These are phyloP conservation scores for Eupsilia transversa DNA, from an alignment of 2,888 invertebrate species.

Conservation along the genomic window DNA sequence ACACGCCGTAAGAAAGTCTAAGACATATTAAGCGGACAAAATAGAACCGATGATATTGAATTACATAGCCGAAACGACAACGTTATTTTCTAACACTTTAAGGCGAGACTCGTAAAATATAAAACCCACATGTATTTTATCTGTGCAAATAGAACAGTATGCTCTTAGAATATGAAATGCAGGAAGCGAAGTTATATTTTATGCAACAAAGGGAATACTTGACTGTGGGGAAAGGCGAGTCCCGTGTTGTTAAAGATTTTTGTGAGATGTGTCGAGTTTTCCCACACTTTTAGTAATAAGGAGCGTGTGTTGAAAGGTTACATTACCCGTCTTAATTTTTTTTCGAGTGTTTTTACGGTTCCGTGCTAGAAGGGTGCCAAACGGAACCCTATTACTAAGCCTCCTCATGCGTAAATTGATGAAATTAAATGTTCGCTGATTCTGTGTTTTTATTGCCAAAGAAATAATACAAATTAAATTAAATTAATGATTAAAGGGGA, in stretches of 20 bases:
- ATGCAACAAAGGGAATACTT: constrained; percentile 58
- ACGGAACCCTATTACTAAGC: too few relatives aligned
- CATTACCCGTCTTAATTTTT: not conserved
- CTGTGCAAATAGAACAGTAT: constrained; percentile 48
- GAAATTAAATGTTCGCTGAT: too few relatives aligned
- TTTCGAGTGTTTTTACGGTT: too few relatives aligned
- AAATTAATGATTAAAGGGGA: too few relatives aligned
- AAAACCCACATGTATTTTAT: constrained; percentile 60
- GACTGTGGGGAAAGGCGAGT: constrained; percentile 19
- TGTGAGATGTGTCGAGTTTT: constrained; percentile 10
- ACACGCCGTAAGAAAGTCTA: not conserved
- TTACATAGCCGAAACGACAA: constrained; percentile 14
- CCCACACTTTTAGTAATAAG: constrained; percentile 17
- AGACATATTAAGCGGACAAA: constrained; percentile 16
- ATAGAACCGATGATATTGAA: constrained; percentile 37
- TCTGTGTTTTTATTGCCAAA: too few relatives aligned
- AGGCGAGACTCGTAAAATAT: constrained; percentile 46
- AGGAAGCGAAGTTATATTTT: constrained; percentile 61
- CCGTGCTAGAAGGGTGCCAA: too few relatives aligned
- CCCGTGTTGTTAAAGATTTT: constrained; percentile 28
- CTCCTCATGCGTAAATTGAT: too few relatives aligned
- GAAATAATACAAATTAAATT: too few relatives aligned
- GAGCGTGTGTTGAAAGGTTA: not conserved
- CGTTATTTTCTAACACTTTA: constrained; percentile 48
- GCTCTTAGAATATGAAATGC: constrained; percentile 47